A percentile compares a stretch with the other conserved stretches of the same genome.
Conservation (phyloP, 2,888 invertebrate genomes). For the Phoenoteleia sp. region DNA sequence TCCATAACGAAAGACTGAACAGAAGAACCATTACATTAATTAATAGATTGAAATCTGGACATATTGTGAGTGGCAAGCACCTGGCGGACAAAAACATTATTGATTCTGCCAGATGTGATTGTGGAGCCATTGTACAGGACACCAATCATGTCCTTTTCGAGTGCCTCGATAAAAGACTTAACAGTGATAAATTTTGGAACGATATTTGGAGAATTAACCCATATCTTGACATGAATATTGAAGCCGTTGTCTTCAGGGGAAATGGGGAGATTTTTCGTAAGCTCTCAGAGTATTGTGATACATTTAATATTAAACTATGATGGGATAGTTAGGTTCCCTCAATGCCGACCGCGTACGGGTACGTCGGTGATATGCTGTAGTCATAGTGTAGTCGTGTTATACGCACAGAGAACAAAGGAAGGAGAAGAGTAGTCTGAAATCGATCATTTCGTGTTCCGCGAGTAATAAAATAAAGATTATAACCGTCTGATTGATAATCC, state of each 20-base stretch:
- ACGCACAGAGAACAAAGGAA: too few species aligned
- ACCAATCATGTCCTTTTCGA: slow-evolving; percentile 10
- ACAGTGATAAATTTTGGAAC: background rate
- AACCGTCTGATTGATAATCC: too few species aligned
- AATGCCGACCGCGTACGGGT: too few species aligned
- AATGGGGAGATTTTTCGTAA: background rate
- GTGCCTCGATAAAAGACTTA: background rate
- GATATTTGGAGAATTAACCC: slow-evolving; percentile 2
- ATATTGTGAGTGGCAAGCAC: background rate
- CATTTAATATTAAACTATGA: too few species aligned
- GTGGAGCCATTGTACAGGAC: background rate
- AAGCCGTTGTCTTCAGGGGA: background rate
- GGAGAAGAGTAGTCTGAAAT: too few species aligned
- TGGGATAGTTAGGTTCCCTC: too few species aligned
- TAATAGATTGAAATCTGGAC: background rate
- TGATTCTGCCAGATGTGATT: too few species aligned
- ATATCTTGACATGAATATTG: background rate
- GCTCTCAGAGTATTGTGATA: background rate
- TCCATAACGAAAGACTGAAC: background rate
- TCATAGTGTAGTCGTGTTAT: too few species aligned
- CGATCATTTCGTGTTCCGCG: too few species aligned
- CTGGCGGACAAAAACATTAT: background rate
- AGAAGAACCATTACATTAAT: background rate
- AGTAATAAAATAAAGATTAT: too few species aligned
- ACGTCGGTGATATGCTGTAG: too few species aligned